A percentile compares a stretch with the other conserved stretches of the same genome.
These are phyloP conservation scores for Meloidogyne chitwoodi DNA, from an alignment of 1,140 invertebrate genomes.

Conservation along the genomic window DNA sequence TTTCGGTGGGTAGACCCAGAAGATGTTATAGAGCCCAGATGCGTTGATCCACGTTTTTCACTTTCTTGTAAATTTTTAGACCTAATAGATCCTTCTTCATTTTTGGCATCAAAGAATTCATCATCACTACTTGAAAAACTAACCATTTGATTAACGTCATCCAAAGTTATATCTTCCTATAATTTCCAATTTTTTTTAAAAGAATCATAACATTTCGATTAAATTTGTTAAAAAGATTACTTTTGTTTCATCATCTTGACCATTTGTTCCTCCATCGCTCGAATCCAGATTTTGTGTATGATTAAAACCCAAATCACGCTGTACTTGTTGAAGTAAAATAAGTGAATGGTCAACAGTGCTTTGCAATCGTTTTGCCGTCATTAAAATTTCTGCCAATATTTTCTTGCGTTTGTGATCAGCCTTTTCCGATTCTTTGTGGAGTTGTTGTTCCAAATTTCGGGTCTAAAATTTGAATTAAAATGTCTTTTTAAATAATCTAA, in stretches of 20 bases:
- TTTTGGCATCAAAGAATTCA: slow-evolving; percentile 50
- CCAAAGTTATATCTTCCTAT: slow-evolving; percentile 15
- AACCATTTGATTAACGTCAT: slow-evolving; percentile 30
- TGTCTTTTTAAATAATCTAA: background rate
- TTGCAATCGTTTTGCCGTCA: slow-evolving; percentile 39
- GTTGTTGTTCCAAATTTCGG: slow-evolving; percentile 35
- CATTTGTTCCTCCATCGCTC: background rate
- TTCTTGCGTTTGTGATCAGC: slow-evolving; percentile 36
- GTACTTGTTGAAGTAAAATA: slow-evolving; percentile 47
- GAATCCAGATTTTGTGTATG: background rate
- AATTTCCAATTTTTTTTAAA: no score
- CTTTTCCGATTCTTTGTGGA: slow-evolving; percentile 34
- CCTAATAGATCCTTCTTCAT: background rate
- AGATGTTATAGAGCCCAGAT: background rate
- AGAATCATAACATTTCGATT: background rate
- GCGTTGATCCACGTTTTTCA: background rate
- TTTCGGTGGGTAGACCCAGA: background rate
- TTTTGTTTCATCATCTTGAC: background rate
- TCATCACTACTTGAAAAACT: slow-evolving; percentile 54
- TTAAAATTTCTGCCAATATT: slow-evolving; percentile 41
- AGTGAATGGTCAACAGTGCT: slow-evolving; percentile 54
- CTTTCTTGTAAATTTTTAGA: background rate
- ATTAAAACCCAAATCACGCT: slow-evolving; percentile 26
- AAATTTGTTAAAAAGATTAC: background rate
- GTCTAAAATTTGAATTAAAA: slow-evolving; percentile 26